phyloP scores from a whole-genome alignment of 2,888 invertebrate species.

The Drosophila pseudotakahashii region DNA sequence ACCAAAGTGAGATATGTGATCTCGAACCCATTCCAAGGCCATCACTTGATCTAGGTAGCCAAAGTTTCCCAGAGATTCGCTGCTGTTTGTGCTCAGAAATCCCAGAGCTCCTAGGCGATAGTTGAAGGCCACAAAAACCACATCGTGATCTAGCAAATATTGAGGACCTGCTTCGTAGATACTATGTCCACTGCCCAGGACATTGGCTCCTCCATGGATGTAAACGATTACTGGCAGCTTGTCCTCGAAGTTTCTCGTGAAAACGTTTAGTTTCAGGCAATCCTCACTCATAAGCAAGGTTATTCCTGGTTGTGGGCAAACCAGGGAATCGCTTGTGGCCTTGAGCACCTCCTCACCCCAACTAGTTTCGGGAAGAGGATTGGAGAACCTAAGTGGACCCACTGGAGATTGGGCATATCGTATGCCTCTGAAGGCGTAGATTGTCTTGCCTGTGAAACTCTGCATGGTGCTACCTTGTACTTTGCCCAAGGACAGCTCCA shows the following conservation, averaged over 20 bases:
- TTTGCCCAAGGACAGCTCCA: conserved; percentile 78
- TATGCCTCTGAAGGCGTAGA: conserved; percentile 84
- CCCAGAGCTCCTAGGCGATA: conserved; percentile 84
- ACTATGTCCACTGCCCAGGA: conserved; percentile 74
- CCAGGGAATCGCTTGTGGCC: conserved; percentile 83
- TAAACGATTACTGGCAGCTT: conserved; percentile 74
- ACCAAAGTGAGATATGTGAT: conserved; percentile 87
- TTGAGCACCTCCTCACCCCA: conserved; percentile 82
- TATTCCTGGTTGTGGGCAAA: conserved; percentile 76
- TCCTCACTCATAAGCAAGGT: conserved; percentile 85
- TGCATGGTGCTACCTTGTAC: conserved; percentile 84
- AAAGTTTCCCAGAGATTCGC: conserved; percentile 87
- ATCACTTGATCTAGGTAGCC: conserved; percentile 89
- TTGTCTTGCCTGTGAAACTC: conserved; percentile 82
- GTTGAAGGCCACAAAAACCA: conserved; percentile 81
- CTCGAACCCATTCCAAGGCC: conserved; percentile 87
- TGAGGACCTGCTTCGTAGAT: conserved; percentile 74
- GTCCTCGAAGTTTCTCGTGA: conserved; percentile 77
- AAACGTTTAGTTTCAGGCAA: conserved; percentile 88
- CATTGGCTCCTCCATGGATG: conserved; percentile 80
- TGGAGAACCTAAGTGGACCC: conserved; percentile 84
- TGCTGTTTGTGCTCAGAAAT: conserved; percentile 86
- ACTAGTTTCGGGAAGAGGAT: conserved; percentile 61
- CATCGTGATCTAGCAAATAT: conserved; percentile 78
- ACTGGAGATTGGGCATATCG: conserved; percentile 82